Conservation (phyloP, 2,797 vertebrate genomes). For the Phoeniculus purpureus region DNA sequence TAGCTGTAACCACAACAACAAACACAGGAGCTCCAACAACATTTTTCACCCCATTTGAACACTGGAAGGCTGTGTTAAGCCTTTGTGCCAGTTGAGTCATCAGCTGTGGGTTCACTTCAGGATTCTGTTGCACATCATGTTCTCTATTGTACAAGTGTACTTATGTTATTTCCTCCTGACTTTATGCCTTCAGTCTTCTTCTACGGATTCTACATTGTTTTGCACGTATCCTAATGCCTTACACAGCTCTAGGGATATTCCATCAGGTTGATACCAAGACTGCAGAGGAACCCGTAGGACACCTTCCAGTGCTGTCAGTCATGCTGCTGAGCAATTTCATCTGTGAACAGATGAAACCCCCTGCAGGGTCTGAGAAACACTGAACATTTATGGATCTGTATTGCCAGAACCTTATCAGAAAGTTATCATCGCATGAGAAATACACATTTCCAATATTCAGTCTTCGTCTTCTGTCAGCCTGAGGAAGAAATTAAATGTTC, state of each 20-base stretch:
- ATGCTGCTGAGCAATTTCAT: background rate
- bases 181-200: background rate
- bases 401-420: background rate
- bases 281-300: no score
- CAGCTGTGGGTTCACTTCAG: background rate
- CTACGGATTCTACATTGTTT: background rate
- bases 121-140: background rate
- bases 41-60: background rate
- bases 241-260: background rate
- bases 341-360: no score
- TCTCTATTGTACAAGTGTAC: background rate
- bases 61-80: background rate
- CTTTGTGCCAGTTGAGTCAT: background rate
- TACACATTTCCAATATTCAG: background rate
- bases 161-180: background rate
- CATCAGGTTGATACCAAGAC: background rate
- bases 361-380: no score
- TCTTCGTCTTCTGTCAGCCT: background rate
- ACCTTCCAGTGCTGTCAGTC: no score
- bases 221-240: background rate
- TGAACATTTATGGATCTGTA: no score
- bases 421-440: background rate
- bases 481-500: background rate
- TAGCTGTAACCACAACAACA: background rate
- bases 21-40: background rate